Evolutionary conservation across 2,113 vertebrate species (phyloP).

Genomic region (Rhinopithecus roxellana): DNA sequence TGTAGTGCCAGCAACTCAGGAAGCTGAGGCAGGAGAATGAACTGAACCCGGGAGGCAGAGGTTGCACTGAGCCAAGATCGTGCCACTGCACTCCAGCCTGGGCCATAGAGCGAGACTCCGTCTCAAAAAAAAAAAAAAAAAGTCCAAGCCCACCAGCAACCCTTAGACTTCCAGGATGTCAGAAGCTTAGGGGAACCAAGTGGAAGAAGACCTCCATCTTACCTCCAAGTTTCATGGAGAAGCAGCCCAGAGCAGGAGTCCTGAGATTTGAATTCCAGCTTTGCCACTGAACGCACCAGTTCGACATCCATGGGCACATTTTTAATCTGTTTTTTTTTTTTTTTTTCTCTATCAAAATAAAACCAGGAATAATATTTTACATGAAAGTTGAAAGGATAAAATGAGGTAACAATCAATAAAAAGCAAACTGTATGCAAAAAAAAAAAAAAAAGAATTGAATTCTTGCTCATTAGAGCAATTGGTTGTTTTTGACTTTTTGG

Average conservation of each 20-base stretch:
- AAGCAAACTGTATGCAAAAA: neutral
- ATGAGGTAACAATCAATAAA: neutral
- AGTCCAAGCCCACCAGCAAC: neutral
- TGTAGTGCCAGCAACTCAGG: too few relatives aligned
- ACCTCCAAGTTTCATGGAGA: neutral
- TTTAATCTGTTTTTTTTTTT: neutral
- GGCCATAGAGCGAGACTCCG: too few relatives aligned
- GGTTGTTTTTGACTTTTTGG: neutral
- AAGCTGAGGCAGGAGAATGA: too few relatives aligned
- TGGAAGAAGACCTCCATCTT: too few relatives aligned
- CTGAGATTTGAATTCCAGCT: neutral
- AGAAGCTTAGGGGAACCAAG: neutral
- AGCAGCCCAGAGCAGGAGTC: neutral
- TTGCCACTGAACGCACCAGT: neutral
- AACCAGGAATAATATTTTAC: neutral
- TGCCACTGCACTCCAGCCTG: too few relatives aligned
- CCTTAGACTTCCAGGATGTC: neutral
- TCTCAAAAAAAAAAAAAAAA: too few relatives aligned
- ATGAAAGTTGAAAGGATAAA: neutral
- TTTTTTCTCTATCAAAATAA: constrained; percentile 1
- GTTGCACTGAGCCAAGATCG: too few relatives aligned
- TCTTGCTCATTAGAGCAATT: neutral
- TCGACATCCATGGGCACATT: neutral
- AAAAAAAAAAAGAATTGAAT: neutral
- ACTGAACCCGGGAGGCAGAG: too few relatives aligned